Evolutionary conservation across 2,113 vertebrate species (phyloP).

Genomic region (Pangasianodon gigas): DNA sequence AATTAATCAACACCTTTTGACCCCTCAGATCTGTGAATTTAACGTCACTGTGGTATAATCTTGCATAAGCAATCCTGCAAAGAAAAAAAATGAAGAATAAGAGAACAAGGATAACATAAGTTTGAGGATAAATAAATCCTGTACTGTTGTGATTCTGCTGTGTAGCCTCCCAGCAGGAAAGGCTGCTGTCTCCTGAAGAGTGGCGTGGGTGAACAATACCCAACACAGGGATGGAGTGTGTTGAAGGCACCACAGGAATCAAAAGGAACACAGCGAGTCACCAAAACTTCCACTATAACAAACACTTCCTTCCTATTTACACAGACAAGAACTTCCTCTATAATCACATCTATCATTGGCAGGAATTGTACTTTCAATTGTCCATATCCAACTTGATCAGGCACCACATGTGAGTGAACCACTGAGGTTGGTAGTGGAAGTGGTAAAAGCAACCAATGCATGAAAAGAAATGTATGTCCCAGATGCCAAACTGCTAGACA

Average conservation of each 20-base stretch:
- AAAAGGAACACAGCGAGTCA: conserved; percentile 41
- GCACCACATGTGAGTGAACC: not conserved
- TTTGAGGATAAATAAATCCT: conserved; percentile 38
- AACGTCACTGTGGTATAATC: not conserved
- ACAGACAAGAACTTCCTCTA: conserved; percentile 25
- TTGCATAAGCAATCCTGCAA: conserved; percentile 26
- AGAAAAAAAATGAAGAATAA: not conserved
- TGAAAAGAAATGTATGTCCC: not conserved
- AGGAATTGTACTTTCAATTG: not conserved
- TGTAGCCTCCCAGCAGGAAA: conserved; percentile 47
- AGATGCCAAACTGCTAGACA: not conserved
- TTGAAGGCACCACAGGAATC: conserved; percentile 47
- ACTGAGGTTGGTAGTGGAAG: not conserved
- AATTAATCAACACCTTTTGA: not conserved
- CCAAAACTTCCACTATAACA: conserved; percentile 42
- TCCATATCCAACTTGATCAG: not conserved
- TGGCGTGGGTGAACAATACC: conserved; percentile 53
- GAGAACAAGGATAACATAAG: conserved; percentile 19
- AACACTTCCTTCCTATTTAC: conserved; percentile 48
- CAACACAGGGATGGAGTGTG: conserved; percentile 42
- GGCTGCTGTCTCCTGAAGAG: conserved; percentile 44
- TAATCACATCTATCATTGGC: not conserved
- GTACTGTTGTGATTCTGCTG: conserved; percentile 27
- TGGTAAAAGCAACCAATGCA: not conserved
- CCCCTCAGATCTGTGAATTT: not conserved